Base-by-base conservation (phyloP, 1,140 invertebrate genomes). In the Mycetomoellerius zeteki region DNA sequence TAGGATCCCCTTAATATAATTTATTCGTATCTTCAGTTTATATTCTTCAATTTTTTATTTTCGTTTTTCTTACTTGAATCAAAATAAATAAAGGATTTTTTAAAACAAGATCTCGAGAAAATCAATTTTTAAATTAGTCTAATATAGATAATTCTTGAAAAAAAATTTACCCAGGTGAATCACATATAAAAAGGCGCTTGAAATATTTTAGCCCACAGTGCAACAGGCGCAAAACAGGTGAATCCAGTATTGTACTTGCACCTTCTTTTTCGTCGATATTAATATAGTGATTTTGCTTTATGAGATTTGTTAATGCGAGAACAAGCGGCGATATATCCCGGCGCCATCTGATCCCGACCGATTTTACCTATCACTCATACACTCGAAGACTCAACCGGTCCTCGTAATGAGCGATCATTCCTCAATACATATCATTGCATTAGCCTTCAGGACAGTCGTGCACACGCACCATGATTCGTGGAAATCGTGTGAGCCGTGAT, bases 271-370 rank as follows among this genome's bases (percentile, higher is more conserved):
- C 43, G 14, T 5, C 30, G 19, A 5, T 50, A 14, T n/a, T 50
- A 54, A 64, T 27, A 21, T 37, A 37, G 33, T 52, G 19, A 47
- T 54, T 24, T 7, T 65, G 37, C 56, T 65, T 60, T n/a, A 16
- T 14, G 37, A 73, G 37, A 73, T 58, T 73, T 37, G 2, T 73
- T 56, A 50, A 84, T 14, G 37, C n/a, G 21, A 73, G 52, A 27
- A 50, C 19, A 27, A 12, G n/a, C 16, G 21, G 27, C 16, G 56
- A 54, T 16, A 16, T 27, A 50, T 52, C 4, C 58, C n/a, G 37
- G 21, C 62, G 43, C n/a, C 47, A 65, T 86, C 24, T 75, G 73
- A 88, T 62, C 72, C 82, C 76, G 52, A 50, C 21, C 16, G 33
- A 37, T 50, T 37, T 81, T 43, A 86, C 65, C 47, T 64, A 80